phyloP scores from a whole-genome alignment of 2,113 vertebrate genomes.

The Sciurus niger region DNA sequence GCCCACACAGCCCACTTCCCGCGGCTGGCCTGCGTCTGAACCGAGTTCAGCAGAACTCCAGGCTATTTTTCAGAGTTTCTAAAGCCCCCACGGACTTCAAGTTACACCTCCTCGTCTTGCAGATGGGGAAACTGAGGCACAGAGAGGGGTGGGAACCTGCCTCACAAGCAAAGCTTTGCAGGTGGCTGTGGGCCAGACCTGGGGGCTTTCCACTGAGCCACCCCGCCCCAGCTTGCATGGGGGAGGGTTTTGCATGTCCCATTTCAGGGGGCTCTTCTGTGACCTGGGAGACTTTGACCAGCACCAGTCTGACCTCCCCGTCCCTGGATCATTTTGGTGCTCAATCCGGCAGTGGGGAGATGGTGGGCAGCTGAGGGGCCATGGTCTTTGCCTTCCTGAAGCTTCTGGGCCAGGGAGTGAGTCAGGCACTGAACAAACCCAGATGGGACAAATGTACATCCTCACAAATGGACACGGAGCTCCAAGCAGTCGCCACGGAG shows the following conservation, averaged over 20 bases:
- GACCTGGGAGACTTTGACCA: not conserved
- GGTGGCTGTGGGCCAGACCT: not conserved
- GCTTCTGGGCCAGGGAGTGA: not conserved
- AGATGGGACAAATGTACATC: not conserved
- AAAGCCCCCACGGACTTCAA: not conserved
- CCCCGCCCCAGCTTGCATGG: not conserved
- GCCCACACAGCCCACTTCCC: fast-evolving
- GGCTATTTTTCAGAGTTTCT: not conserved
- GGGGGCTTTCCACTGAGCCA: not conserved
- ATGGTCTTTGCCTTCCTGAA: not conserved
- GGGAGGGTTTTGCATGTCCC: fast-evolving
- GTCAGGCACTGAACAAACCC: not conserved
- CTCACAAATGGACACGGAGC: no score
- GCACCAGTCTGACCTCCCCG: no score
- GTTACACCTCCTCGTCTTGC: not conserved
- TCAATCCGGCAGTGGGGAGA: not conserved
- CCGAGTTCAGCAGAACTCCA: not conserved
- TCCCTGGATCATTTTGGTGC: not conserved
- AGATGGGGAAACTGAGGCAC: not conserved
- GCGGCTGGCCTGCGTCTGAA: fast-evolving
- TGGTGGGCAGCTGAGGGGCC: not conserved
- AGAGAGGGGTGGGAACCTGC: not conserved
- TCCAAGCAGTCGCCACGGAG: not conserved
- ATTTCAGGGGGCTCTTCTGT: no score
- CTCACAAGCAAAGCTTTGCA: no score